A percentile compares a stretch with the other conserved stretches of the same genome.
phyloP scores from a whole-genome alignment of 2,888 invertebrate genomes.

The Synergus japonicus region DNA sequence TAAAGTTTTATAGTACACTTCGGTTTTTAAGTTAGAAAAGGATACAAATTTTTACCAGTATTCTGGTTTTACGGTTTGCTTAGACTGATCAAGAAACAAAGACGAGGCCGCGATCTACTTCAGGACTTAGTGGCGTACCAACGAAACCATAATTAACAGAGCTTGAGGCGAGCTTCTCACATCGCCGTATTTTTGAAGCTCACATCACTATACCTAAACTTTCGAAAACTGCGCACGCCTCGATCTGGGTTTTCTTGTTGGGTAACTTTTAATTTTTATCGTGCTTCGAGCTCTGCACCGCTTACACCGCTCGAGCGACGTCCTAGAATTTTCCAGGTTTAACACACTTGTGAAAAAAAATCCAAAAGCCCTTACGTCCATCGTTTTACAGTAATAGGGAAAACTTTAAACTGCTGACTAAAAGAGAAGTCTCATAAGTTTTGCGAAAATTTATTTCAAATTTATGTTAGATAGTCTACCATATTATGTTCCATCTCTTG shows the following conservation, averaged over 20 bases:
- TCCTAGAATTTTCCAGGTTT: neutral
- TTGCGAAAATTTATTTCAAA: neutral
- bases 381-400: neutral
- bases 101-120: neutral
- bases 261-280: conserved; percentile 57
- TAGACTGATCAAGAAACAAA: conserved; percentile 2
- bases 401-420: neutral
- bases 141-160: conserved; percentile 52
- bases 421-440: neutral
- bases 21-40: too few relatives aligned
- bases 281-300: conserved; percentile 10
- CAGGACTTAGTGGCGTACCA: conserved; percentile 48
- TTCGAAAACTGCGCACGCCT: conserved; percentile 54
- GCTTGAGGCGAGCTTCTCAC: conserved; percentile 54
- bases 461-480: neutral
- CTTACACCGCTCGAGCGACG: neutral
- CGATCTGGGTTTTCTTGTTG: conserved; percentile 50
- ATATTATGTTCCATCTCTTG: too few relatives aligned
- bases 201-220: conserved; percentile 46
- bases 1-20: too few relatives aligned
- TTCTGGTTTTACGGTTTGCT: neutral
- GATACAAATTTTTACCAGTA: neutral
- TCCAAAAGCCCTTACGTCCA: neutral
- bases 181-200: conserved; percentile 52
- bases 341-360: neutral